Evolutionary conservation across 2,113 vertebrate species (phyloP), one percentile per base, ranked within the genome.

Genomic region (Nerophis lumbriciformis): DNA sequence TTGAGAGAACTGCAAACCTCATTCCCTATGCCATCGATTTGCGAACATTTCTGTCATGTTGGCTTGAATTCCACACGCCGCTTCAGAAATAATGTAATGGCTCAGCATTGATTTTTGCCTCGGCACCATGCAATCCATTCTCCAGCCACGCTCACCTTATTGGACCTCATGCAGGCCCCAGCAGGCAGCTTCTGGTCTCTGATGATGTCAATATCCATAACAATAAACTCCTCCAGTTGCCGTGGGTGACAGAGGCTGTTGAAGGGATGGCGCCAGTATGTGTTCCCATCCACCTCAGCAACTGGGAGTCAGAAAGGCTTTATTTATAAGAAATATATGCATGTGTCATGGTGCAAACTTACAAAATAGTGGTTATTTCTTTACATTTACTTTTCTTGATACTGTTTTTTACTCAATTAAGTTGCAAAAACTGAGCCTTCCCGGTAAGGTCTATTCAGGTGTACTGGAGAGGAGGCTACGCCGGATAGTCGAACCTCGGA

Each of bases 251-350:
- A 94, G 56, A 99, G 90, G 68, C 94, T 95, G 83, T 73, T 89
- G 88, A 98, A 99, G 54, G 97, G 95, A 67, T 93, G 80, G 19
- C 92, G 93, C 97, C 96, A 99, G 80, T 92, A 99, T 4, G 93
- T 96, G 77, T 61, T 94, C 0, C 93, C 93, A 48, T 97, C 95
- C 21, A 99, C 87, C 79, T 99, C 97, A 14, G 95, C 95, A 86
- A 98, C 96, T 99, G 50, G 0, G 60, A 38, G 37, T 13, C 0
- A 63, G 28, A 74, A 8, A 72, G 21, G 21, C 6, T 11, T 57
- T 21, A 57, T 57, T 57, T 21, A 44, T 57, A 19, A 57, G 16
- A 19, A 16, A 16, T 2, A 57, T 42, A 44, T 44, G 42, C n/a
- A 12, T 21, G 38, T 0, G 36, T 37, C 53, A 38, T 38, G 53